Evolutionary conservation across 2,113 vertebrate species (phyloP).

Genomic region (Bos javanicus): DNA sequence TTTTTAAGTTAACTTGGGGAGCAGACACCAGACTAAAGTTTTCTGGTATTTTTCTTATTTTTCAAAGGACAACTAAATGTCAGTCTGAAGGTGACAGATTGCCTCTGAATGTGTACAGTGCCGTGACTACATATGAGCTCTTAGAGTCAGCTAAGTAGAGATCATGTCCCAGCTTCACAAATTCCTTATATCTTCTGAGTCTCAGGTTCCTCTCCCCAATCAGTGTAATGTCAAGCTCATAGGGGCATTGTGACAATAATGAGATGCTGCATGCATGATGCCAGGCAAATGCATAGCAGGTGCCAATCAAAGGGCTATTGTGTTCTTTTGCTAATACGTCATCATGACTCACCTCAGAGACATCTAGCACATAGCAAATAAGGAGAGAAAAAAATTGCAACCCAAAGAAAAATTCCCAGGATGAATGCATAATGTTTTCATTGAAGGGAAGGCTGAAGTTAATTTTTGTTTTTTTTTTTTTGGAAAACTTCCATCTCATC

Average conservation of each 20-base stretch:
- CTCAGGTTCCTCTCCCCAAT: background rate
- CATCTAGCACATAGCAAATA: background rate
- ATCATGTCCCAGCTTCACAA: background rate
- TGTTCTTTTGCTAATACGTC: background rate
- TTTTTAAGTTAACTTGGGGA: background rate
- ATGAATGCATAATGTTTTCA: slow-evolving; percentile 1
- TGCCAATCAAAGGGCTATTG: background rate
- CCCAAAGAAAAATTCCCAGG: slow-evolving; percentile 6
- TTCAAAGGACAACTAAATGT: background rate
- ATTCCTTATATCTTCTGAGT: background rate
- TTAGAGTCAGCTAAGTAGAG: background rate
- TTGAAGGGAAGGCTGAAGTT: background rate
- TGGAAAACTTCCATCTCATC: background rate
- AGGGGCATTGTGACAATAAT: background rate
- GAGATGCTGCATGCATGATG: background rate
- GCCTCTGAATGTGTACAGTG: background rate
- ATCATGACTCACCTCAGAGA: background rate
- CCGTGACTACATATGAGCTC: background rate
- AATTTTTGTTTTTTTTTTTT: background rate
- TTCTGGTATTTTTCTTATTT: background rate
- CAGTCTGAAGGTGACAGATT: background rate
- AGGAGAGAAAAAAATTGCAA: background rate
- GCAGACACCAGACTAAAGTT: background rate
- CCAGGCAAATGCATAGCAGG: background rate
- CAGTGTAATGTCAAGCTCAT: background rate